Evolutionary conservation across 2,888 invertebrate species (phyloP).

Genomic region (Mayetiola destructor): DNA sequence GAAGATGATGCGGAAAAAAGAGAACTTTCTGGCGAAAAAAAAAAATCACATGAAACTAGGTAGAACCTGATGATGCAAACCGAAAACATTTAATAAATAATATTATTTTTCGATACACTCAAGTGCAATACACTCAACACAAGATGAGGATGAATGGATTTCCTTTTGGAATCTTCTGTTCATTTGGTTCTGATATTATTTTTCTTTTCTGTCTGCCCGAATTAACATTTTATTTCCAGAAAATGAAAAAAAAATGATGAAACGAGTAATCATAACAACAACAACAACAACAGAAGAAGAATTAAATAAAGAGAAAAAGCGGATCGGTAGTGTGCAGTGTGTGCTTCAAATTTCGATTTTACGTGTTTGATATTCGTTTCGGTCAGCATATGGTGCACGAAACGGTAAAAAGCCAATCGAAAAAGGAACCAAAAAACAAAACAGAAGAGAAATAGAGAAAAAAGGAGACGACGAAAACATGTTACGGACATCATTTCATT

Average conservation of each 20-base stretch:
- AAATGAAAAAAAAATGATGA: no score
- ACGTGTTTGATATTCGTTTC: constrained; percentile 6
- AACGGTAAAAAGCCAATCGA: not conserved
- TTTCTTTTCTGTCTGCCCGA: no score
- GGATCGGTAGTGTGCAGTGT: constrained; percentile 10
- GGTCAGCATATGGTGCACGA: constrained; percentile 11
- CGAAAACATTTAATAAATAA: not conserved
- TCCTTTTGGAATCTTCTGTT: not conserved
- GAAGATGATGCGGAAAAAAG: not conserved
- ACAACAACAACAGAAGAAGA: not conserved
- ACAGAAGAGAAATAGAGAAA: not conserved
- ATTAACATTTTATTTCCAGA: no score
- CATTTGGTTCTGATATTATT: no score
- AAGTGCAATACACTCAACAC: constrained; percentile 1
- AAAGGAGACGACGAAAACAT: not conserved
- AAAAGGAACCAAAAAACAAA: not conserved
- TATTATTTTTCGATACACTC: not conserved
- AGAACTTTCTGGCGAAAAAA: no score
- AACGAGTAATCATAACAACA: no score
- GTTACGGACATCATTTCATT: constrained; percentile 8
- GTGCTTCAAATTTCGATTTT: not conserved
- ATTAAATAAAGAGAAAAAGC: not conserved
- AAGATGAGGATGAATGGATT: constrained; percentile 5
- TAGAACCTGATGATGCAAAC: not conserved
- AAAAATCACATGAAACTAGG: not conserved